Evolutionary conservation across 1,140 invertebrate genomes (phyloP).

Genomic region (Colletes latitarsis): DNA sequence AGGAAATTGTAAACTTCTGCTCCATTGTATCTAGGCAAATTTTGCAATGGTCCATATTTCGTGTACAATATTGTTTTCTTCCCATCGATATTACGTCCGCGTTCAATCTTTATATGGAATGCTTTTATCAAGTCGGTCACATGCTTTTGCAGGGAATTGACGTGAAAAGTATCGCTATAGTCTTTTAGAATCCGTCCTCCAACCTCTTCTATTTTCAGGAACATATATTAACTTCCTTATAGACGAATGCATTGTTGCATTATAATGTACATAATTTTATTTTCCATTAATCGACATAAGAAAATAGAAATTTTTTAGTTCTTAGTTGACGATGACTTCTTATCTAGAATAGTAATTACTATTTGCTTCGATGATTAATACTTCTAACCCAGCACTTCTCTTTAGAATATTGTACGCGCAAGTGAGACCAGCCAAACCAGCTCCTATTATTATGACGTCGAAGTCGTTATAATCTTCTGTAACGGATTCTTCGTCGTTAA

Average conservation of each 20-base stretch:
- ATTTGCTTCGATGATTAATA: conserved; percentile 64
- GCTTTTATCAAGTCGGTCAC: conserved; percentile 41
- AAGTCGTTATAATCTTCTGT: conserved; percentile 58
- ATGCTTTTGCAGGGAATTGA: conserved; percentile 56
- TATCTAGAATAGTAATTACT: conserved; percentile 47
- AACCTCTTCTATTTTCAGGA: conserved; percentile 40
- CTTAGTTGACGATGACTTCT: not conserved
- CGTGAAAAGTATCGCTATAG: conserved; percentile 52
- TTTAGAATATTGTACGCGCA: conserved; percentile 63
- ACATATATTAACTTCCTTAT: no score
- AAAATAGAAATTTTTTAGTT: no score
- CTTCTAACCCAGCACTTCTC: conserved; percentile 50
- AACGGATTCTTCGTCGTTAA: not conserved
- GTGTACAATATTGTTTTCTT: conserved; percentile 39
- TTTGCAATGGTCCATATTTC: conserved; percentile 14
- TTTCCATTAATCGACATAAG: not conserved
- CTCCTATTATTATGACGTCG: conserved; percentile 69
- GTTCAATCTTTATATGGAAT: conserved; percentile 18
- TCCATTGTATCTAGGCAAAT: conserved; percentile 41
- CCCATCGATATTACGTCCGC: no score
- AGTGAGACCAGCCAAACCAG: conserved; percentile 67
- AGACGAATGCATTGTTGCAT: no score
- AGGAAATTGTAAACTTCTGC: conserved; percentile 65
- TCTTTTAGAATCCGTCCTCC: conserved; percentile 57
- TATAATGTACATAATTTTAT: no score